Conservation (phyloP, 1,140 invertebrate genomes). For the Drosophila suzukii region DNA sequence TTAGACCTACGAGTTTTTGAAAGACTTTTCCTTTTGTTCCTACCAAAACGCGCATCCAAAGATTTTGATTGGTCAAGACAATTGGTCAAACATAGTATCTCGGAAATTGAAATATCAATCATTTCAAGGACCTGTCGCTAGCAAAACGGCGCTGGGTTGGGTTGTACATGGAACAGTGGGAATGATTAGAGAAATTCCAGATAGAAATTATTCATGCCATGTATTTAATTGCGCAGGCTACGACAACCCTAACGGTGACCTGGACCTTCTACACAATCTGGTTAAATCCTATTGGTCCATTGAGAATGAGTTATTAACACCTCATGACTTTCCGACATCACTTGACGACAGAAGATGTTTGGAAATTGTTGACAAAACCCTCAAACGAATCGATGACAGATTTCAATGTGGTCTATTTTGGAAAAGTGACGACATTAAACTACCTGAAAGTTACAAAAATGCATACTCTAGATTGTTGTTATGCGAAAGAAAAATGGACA, state of each 20-base stretch:
- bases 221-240: neutral
- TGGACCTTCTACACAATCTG: constrained; percentile 1
- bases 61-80: constrained; percentile 10
- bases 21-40: neutral
- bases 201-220: constrained; percentile 1
- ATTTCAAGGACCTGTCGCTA: neutral
- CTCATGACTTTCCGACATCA: neutral
- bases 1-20: constrained; percentile 1
- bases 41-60: constrained; percentile 4
- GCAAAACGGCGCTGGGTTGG: constrained; percentile 3
- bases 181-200: neutral
- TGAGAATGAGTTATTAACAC: neutral
- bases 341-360: neutral
- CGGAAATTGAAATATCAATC: constrained; percentile 13
- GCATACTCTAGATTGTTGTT: neutral
- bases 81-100: neutral
- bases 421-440: constrained; percentile 2
- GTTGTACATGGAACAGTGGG: constrained; percentile 13
- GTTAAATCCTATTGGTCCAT: constrained; percentile 15
- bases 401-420: constrained; percentile 33
- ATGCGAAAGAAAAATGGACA: constrained; percentile 17
- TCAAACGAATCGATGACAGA: neutral
- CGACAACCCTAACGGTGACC: neutral
- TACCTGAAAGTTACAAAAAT: constrained; percentile 19
- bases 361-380: constrained; percentile 9